Evolutionary conservation across 2,797 vertebrate genomes (phyloP).

Genomic region (Sorex maritimensis): DNA sequence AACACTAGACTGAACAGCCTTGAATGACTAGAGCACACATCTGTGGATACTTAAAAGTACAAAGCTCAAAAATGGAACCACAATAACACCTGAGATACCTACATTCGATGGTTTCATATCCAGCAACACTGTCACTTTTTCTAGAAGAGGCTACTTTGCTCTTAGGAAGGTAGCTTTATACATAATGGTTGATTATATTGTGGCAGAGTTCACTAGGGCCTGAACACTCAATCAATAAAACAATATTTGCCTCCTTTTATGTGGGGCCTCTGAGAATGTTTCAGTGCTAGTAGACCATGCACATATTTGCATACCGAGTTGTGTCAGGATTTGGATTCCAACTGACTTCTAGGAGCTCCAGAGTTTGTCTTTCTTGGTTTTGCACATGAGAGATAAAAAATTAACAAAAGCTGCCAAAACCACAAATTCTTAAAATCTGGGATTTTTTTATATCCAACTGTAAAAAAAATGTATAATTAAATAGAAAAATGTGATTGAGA

Average conservation of each 20-base stretch:
- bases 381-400: slow-evolving; percentile 31
- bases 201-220: background rate
- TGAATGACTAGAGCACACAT: background rate
- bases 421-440: slow-evolving; percentile 24
- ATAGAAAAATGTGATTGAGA: no score
- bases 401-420: background rate
- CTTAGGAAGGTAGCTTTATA: background rate
- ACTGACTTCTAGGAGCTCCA: background rate
- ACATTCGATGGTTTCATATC: background rate
- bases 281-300: slow-evolving; percentile 11
- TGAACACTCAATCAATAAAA: background rate
- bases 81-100: background rate
- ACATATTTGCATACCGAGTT: background rate
- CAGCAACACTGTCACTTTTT: background rate
- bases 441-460: background rate
- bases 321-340: background rate
- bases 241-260: background rate
- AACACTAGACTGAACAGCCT: background rate
- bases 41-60: background rate
- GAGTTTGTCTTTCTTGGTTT: background rate
- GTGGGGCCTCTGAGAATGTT: background rate
- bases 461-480: no score
- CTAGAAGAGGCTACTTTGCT: background rate
- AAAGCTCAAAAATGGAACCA: background rate
- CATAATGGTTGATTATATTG: background rate